Evolutionary conservation across 2,113 vertebrate species (phyloP), one percentile per base, ranked within the genome.

Genomic region (Pelecanus crispus): DNA sequence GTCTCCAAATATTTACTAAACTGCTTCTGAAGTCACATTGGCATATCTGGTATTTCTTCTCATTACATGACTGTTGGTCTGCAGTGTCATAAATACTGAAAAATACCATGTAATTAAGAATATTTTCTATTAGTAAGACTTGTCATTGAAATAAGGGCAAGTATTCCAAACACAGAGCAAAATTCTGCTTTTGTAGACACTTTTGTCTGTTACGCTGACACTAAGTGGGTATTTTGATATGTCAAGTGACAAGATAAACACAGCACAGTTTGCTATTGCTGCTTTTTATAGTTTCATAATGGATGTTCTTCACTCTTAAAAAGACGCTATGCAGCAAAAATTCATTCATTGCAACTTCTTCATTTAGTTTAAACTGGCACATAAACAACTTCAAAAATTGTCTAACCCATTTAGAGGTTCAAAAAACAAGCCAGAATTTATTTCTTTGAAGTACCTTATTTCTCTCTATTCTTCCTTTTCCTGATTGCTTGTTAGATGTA

Each of bases 161-260:
- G 56, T 44, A 17, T 72, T 86, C 61, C 68, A 79, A 84, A 65
- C 44, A 40, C 52, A 44, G 70, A 87, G 74, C 66, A 77, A 58
- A 91, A 71, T 66, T 73, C 78, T 95, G 86, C 84, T 94, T 86
- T 77, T 92, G 66, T 22, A 86, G 81, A 67, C 58, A 38, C 78
- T 94, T 92, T 44, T 75, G 50, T 68, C 53, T 80, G 73, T 75
- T 82, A 4, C 40, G 78, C 81, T 96, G 95, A 91, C 80, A n/a
- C 78, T 88, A 77, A 95, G 58, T 94, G 86, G 78, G 86, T 95
- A 90, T 95, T 92, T 92, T 95, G 92, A 85, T 95, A 38, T 13
- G 38, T 72, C 78, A 66, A 80, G 89, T 89, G 89, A 92, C 9
- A 55, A 94, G 88, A 96, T 83, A 88, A 96, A 84, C 72, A 44